A percentile compares a stretch with the other conserved stretches of the same genome.
Evolutionary conservation across 2,888 invertebrate species (phyloP).

Genomic region (Smittia sp.): DNA sequence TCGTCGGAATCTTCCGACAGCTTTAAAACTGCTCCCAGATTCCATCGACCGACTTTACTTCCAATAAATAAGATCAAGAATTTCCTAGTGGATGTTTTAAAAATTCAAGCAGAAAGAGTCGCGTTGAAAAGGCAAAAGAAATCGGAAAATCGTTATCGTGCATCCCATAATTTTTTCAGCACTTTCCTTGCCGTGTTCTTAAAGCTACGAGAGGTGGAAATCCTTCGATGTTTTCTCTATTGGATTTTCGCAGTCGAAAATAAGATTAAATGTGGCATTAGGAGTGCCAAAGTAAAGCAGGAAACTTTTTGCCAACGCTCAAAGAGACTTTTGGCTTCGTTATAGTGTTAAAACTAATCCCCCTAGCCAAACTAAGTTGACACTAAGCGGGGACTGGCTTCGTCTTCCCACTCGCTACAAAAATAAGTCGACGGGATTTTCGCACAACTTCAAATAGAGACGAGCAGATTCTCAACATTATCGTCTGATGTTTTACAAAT

Average conservation of each 20-base stretch:
- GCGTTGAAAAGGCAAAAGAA: neutral
- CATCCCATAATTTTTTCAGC: conserved; percentile 6
- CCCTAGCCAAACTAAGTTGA: conserved; percentile 34
- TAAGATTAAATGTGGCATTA: conserved; percentile 40
- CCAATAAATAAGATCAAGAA: neutral
- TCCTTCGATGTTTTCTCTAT: conserved; percentile 12
- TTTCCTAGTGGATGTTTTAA: neutral
- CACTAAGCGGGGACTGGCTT: conserved; percentile 18
- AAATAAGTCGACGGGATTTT: neutral
- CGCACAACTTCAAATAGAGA: neutral
- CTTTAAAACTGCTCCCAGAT: neutral
- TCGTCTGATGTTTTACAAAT: conserved; percentile 30
- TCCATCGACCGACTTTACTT: neutral
- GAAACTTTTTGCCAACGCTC: conserved; percentile 9
- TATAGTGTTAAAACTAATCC: conserved; percentile 39
- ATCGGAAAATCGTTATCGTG: neutral
- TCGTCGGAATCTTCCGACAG: neutral
- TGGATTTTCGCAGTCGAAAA: conserved; percentile 38
- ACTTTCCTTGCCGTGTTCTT: neutral
- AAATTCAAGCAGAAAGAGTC: neutral
- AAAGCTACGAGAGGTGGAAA: neutral
- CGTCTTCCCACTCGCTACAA: neutral
- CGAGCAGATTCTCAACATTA: neutral
- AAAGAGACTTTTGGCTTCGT: conserved; percentile 32
- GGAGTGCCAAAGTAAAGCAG: neutral